Evolutionary conservation across 2,113 vertebrate species (phyloP), one percentile per base, ranked within the genome.

Genomic region (Ramphastos sulfuratus): DNA sequence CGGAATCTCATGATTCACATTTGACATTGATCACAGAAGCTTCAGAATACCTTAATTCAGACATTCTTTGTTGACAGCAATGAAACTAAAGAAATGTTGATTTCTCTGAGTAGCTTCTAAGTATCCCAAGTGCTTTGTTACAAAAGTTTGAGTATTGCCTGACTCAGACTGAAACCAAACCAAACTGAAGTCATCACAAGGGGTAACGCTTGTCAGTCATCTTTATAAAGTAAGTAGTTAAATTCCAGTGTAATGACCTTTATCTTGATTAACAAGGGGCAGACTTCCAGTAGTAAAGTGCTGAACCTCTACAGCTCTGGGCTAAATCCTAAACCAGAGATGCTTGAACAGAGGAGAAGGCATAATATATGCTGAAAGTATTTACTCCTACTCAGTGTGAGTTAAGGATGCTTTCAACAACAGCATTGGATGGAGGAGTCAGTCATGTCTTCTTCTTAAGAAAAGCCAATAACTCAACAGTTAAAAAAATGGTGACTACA

Each of bases 101-200:
- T 82, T 85, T 85, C 42, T 80, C 31, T 44, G 25, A 85, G 60
- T 55, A 89, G 66, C 7, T 79, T 52, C 8, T 37, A 61, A 85
- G 83, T 67, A 90, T 59, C n/a, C 63, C 55, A 42, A 70, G 7
- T 4, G 73, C 27, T 85, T 66, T 70, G 16, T 42, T 77, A 28
- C 44, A 87, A 50, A 82, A 46, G n/a, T 82, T 65, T 85, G 71
- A 87, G 60, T 83, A 71, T 77, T 74, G 64, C 67, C 72, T 96
- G 93, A 94, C 82, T 95, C 92, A 94, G 75, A 94, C 52, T 64
- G 94, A 96, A 94, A 85, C 15, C 55, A 87, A 83, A 90, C 30
- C 30, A 92, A 92, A 75, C 6, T 15, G 2, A 93, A 87, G 39
- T 35, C 31, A 4, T 69, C 33, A 25, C 9, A 82, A 65, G 28